Percentiles rank a stretch among this genome's conserved stretches.
phyloP scores from a whole-genome alignment of 1,140 invertebrate species.

The Portunus trituberculatus region DNA sequence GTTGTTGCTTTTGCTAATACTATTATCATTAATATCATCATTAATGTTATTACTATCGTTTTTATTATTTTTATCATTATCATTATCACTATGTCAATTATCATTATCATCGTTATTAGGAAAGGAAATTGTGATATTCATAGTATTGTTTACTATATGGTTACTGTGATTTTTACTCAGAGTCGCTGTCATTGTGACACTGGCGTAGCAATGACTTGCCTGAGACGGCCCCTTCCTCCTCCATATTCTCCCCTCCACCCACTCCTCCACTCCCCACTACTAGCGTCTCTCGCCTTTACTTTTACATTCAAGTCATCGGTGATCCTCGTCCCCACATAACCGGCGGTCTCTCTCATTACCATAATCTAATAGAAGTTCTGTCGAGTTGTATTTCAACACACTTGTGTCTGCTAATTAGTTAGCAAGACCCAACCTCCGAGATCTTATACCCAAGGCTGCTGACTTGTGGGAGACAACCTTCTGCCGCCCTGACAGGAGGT shows the following conservation, averaged over 20 bases:
- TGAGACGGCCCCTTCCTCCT: background rate
- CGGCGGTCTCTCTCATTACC: constrained; percentile 29
- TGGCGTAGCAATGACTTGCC: background rate
- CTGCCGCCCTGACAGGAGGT: background rate
- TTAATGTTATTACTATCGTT: background rate
- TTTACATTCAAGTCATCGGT: constrained; percentile 12
- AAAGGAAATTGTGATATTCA: background rate
- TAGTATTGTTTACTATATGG: background rate
- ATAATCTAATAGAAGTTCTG: constrained; percentile 46
- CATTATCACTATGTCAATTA: too few species aligned
- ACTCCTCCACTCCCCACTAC: background rate
- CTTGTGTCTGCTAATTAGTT: constrained; percentile 39
- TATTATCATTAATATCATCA: background rate
- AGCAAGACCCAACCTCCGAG: background rate
- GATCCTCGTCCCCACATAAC: constrained; percentile 21
- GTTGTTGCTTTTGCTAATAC: background rate
- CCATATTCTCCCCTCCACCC: background rate
- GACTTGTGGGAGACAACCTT: background rate
- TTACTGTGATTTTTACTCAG: background rate
- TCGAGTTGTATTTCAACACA: constrained; percentile 39
- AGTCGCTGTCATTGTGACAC: background rate
- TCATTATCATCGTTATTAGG: background rate
- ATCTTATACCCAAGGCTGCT: background rate
- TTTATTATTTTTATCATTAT: background rate
- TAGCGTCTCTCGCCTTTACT: background rate